phyloP scores from a whole-genome alignment of 2,113 vertebrate genomes.

The Nesoenas mayeri region DNA sequence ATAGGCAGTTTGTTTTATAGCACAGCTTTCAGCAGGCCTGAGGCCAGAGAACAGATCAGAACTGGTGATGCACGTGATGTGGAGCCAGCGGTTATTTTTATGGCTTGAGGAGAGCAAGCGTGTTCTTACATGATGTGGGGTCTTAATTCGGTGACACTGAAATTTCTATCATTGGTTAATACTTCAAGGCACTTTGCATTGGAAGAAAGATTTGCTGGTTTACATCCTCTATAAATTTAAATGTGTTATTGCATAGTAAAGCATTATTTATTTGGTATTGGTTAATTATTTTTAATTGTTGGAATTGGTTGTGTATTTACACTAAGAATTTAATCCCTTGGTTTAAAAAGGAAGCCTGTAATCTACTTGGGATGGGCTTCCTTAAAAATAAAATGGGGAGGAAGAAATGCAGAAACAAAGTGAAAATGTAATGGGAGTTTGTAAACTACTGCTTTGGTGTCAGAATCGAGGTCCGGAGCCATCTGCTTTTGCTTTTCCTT shows the following conservation, averaged over 20 bases:
- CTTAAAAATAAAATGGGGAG: neutral
- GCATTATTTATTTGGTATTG: neutral
- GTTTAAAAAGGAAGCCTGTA: neutral
- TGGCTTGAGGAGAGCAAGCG: neutral
- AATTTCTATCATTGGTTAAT: neutral
- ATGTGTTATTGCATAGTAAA: neutral
- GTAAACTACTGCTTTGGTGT: neutral
- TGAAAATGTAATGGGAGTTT: neutral
- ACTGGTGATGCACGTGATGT: neutral
- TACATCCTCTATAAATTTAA: neutral
- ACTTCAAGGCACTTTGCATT: neutral
- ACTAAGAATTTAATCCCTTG: neutral
- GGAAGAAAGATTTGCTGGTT: neutral
- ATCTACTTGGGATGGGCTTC: neutral
- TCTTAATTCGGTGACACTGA: neutral
- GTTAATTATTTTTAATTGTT: neutral
- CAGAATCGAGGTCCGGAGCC: neutral
- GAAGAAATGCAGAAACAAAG: neutral
- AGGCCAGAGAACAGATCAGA: slow-evolving; percentile 31
- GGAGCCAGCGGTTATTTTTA: neutral
- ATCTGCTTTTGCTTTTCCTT: neutral
- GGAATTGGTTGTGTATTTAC: neutral
- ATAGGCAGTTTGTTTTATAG: neutral
- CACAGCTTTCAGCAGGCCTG: neutral
- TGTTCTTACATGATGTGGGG: neutral